A percentile compares a stretch with the other conserved stretches of the same genome.
These are phyloP conservation scores for Coelinius sp. DNA, from an alignment of 2,888 invertebrate genomes.

Conservation along the genomic window DNA sequence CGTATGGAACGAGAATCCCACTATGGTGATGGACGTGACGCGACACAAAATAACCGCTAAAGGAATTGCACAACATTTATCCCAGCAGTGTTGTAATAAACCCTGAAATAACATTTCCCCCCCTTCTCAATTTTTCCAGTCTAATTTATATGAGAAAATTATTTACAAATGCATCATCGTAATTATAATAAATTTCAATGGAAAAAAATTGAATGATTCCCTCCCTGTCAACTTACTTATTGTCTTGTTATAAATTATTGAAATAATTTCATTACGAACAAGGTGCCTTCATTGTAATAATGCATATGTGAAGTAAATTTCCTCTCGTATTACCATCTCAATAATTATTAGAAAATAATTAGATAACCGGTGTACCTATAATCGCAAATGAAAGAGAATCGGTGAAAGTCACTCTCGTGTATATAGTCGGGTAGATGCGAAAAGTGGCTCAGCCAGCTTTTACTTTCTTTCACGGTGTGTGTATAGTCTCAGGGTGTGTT, in stretches of 20 bases:
- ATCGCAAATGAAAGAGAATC: conserved; percentile 48
- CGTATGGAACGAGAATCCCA: conserved; percentile 8
- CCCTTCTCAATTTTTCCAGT: neutral
- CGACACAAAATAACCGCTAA: conserved; percentile 15
- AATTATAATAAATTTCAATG: conserved; percentile 4
- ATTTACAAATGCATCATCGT: neutral
- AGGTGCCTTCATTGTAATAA: no score
- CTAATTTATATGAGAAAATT: conserved; percentile 12
- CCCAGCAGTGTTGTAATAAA: conserved; percentile 15
- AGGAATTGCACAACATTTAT: conserved; percentile 21
- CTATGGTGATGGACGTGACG: conserved; percentile 27
- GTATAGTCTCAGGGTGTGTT: conserved; percentile 15
- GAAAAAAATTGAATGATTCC: neutral
- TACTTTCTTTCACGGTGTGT: conserved; percentile 58
- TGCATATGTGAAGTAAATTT: conserved; percentile 11
- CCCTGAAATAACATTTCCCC: conserved; percentile 18
- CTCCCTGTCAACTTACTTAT: neutral
- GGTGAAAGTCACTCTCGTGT: conserved; percentile 51
- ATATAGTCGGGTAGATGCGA: conserved; percentile 50
- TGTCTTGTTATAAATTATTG: neutral
- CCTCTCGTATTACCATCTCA: neutral
- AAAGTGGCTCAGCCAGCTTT: conserved; percentile 64
- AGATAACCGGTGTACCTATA: conserved; percentile 16
- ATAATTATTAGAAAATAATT: conserved; percentile 23
- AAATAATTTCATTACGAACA: neutral